Evolutionary conservation across 92 coral and sea anemone genomes (phyloP), one percentile per base, ranked within the genome.

Genomic region (Meandrina meandrites): DNA sequence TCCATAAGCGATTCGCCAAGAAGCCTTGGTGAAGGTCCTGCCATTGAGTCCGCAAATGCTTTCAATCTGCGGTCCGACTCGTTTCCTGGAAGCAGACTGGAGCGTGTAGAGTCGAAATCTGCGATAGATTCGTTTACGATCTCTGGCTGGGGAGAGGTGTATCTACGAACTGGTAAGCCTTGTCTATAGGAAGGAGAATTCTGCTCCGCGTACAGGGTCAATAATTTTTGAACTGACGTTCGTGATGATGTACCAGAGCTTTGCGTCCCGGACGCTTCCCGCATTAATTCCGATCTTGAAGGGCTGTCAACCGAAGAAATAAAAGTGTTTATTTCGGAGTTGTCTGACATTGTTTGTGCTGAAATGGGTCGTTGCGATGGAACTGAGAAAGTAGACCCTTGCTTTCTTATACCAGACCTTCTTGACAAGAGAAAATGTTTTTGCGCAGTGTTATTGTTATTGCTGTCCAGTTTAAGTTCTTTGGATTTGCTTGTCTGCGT

Each of bases 201-300:
- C 60, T 93, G 96, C 32, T 95, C 92, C 34, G 94, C 79, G 76
- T 93, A 95, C 40, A 95, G 69, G 13, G 79, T 86, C 88, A 93
- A 79, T n/a, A 95, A 84, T 37, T 87, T 89, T 71, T 90, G 91
- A 31, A 94, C 92, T 1, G 94, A 88, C 28, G 85, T 88, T 57
- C 81, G 88, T 8, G 58, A 81, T 8, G 94, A 88, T 9, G 35
- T 47, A 34, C 45, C 76, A 42, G 45, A 18, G 35, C 81, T 18
- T 24, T 35, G 78, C n/a, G 78, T 19, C 11, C 8, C 7, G n/a
- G 47, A 72, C 64, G 16, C 42, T 50, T 77, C 60, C 21, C 60
- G 60, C 22, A 45, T 4, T n/a, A 27, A 12, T 24, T 35, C 47
- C 28, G 78, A 13, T 27, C 9, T 42, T 37, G 80, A 75, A 14